Conservation (phyloP, 23 tunicate species). For the Trididemnum miniatum region DNA sequence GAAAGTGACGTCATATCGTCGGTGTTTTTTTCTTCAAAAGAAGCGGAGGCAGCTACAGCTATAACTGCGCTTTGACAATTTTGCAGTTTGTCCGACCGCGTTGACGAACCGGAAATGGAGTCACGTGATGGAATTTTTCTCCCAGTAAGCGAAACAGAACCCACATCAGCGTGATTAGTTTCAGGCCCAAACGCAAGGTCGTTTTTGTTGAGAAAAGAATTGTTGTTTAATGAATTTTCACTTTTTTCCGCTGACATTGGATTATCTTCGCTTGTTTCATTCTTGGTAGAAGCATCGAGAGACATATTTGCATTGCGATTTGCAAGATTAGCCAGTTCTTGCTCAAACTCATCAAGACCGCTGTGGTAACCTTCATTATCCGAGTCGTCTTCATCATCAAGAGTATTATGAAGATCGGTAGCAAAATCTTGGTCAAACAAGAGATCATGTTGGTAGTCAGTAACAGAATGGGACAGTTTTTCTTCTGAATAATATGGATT, state of each 20-base stretch:
- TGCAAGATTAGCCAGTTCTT: constrained; percentile 26
- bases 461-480: background rate
- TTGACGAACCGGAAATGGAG: constrained; percentile 41
- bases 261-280: too few species aligned
- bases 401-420: background rate
- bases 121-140: background rate
- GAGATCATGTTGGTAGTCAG: background rate
- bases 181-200: too few species aligned
- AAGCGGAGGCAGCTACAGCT: background rate
- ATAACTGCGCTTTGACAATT: background rate
- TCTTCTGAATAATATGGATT: background rate
- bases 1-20: background rate
- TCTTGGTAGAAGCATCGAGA: background rate
- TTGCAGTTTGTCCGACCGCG: background rate
- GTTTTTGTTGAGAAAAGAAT: too few species aligned
- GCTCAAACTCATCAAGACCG: constrained; percentile 38
- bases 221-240: too few species aligned
- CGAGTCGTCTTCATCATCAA: constrained; percentile 18
- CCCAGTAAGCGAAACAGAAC: background rate
- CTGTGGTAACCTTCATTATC: constrained; percentile 42
- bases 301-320: background rate
- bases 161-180: too few species aligned
- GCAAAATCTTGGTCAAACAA: background rate
- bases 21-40: background rate
- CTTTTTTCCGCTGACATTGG: too few species aligned